A percentile compares a stretch with the other conserved stretches of the same genome.
These are phyloP conservation scores for Nephrotoma flavescens DNA, from an alignment of 2,888 invertebrate genomes.

Conservation along the genomic window DNA sequence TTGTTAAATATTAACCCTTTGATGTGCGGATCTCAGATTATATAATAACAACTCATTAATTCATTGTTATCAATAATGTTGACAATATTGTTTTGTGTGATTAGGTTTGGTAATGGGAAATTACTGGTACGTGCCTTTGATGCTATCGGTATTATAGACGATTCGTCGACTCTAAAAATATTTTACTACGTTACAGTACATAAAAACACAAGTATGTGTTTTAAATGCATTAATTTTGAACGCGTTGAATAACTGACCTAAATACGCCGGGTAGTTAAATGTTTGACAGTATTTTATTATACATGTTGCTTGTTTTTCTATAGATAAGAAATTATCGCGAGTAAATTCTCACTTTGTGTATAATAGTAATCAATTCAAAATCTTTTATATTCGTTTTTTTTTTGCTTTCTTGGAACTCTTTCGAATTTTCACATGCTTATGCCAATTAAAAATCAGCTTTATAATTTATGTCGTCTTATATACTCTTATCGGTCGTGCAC, in stretches of 20 bases:
- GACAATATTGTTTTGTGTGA: background rate
- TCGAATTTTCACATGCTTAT: background rate
- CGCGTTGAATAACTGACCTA: background rate
- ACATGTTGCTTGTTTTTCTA: background rate
- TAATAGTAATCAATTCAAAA: background rate
- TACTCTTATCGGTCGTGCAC: background rate
- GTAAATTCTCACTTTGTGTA: background rate
- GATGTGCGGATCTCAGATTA: background rate
- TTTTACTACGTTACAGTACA: background rate
- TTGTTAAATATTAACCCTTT: background rate
- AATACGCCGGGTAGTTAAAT: background rate
- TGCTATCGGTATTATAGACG: background rate
- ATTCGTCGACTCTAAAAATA: background rate
- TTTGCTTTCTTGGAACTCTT: background rate
- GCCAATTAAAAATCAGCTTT: background rate
- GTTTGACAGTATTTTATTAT: background rate
- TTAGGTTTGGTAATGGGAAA: background rate
- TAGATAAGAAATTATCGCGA: background rate
- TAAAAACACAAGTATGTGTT: background rate
- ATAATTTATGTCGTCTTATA: background rate
- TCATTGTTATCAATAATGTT: background rate
- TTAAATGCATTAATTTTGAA: background rate
- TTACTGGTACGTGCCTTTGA: background rate
- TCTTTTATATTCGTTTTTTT: background rate
- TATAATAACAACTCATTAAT: background rate